Base-by-base conservation (phyloP, 2,797 vertebrate species). In the Adelosebastes latens region DNA sequence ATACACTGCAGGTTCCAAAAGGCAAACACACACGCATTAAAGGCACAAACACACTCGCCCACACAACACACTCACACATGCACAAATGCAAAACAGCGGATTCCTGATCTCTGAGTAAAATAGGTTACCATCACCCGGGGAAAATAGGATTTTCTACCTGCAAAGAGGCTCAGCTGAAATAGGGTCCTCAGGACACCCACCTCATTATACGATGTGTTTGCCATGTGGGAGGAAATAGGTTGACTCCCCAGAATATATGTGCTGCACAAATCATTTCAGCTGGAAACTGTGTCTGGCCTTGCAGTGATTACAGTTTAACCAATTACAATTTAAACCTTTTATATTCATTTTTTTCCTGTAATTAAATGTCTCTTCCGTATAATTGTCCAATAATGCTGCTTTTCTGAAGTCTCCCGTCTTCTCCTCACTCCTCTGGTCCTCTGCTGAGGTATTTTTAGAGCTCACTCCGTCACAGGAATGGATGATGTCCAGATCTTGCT, bases 401-500 rank as follows among this genome's bases (percentile, higher is more conserved):
- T 82, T 66, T 75, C 49, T 79, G 10, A 83, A 75, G 53, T 72
- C 53, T 66, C 67, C 58, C 59, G 24, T 86, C 78, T 60, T 72
- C 70, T 74, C 52, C 65, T 53, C 64, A 77, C 66, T 81, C 55
- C 65, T 62, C 71, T 72, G 34, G 49, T 70, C 22, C 39, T 89
- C 56, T 68, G 49, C 67, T 32, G 79, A 63, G 78, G 79, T 95
- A 93, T 94, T 94, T 94, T 94, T 94, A 92, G 89, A 88, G 60
- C 78, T 83, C 83, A 80, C 75, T 74, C 75, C 93, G 92, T 93
- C 82, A 76, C 83, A 88, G 83, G 60, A 83, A 85, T 93, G 92
- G 90, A 93, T 64, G 85, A 76, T 70, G 81, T 93, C 94, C 94
- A 95, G 92, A 81, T 93, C 89, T 86, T 83, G 81, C 91, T 90